These are phyloP conservation scores for Tetranychus cinnabarinus DNA, from an alignment of 1,140 invertebrate genomes.

Conservation along the genomic window DNA sequence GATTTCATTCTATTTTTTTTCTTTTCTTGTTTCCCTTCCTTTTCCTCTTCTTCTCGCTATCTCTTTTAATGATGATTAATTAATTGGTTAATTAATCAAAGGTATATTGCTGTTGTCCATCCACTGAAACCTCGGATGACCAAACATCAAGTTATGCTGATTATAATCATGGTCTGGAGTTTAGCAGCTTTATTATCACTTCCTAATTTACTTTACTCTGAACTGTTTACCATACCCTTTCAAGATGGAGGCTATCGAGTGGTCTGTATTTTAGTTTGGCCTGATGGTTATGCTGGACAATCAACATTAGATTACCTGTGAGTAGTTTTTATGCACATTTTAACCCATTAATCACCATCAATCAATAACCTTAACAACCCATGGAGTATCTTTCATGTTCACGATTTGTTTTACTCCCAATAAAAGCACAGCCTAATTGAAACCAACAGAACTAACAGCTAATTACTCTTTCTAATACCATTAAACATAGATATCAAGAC, in stretches of 20 bases:
- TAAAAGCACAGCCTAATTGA: too few species aligned
- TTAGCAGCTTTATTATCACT: slow-evolving; percentile 45
- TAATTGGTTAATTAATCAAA: not conserved
- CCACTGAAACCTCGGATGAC: slow-evolving; percentile 55
- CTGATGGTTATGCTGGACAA: slow-evolving; percentile 2
- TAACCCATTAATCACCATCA: not conserved
- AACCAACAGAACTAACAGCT: too few species aligned
- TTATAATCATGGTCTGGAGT: slow-evolving; percentile 45
- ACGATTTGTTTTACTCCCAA: too few species aligned
- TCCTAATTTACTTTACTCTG: slow-evolving; percentile 59
- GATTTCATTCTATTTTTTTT: too few species aligned
- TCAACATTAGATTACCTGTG: slow-evolving; percentile 7
- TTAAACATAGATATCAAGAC: too few species aligned
- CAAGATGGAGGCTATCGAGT: slow-evolving; percentile 34
- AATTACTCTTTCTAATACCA: too few species aligned
- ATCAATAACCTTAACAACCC: too few species aligned
- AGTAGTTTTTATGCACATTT: not conserved
- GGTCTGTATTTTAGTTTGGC: slow-evolving; percentile 7
- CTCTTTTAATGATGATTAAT: not conserved
- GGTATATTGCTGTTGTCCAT: slow-evolving; percentile 68
- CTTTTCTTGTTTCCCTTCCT: not conserved
- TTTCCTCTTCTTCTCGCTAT: not conserved
- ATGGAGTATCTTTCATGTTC: too few species aligned
- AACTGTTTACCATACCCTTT: slow-evolving; percentile 30
- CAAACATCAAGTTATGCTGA: slow-evolving; percentile 44